Percentiles rank a stretch among this genome's conserved stretches.
Evolutionary conservation across 2,797 vertebrate genomes (phyloP).

Genomic region (Argyrosomus regius): DNA sequence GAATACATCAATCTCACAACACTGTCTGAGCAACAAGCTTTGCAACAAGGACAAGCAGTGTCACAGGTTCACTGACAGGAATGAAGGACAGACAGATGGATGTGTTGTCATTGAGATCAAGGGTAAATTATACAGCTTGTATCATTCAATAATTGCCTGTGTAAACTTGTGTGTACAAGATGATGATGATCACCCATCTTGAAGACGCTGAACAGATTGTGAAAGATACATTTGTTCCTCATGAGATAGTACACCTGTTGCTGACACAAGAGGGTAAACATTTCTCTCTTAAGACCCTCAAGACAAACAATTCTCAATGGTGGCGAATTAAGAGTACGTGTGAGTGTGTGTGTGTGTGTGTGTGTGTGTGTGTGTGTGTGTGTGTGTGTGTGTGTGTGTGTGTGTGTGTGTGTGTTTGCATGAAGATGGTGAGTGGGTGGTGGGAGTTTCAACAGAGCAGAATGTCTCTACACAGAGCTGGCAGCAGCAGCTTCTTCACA

Average conservation of each 20-base stretch:
- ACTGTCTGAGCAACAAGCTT: slow-evolving; percentile 51
- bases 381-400: neutral
- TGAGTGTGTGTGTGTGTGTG: neutral
- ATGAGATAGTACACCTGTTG: slow-evolving; percentile 33
- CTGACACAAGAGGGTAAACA: slow-evolving; percentile 11
- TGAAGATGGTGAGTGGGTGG: neutral
- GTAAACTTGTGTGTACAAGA: slow-evolving; percentile 11
- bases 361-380: neutral
- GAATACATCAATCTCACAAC: slow-evolving; percentile 67
- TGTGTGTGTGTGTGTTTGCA: neutral
- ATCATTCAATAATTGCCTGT: slow-evolving; percentile 50
- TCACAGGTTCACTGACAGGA: slow-evolving; percentile 56
- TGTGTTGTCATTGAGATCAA: slow-evolving; percentile 51
- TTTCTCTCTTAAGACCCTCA: slow-evolving; percentile 24
- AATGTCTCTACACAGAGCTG: slow-evolving; percentile 42
- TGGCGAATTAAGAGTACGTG: slow-evolving; percentile 24
- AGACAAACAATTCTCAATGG: slow-evolving; percentile 17
- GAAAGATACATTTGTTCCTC: slow-evolving; percentile 22
- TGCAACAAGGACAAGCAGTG: slow-evolving; percentile 64
- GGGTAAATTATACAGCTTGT: slow-evolving; percentile 36
- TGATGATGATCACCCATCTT: neutral
- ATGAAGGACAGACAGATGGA: slow-evolving; percentile 66
- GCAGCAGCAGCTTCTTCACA: slow-evolving; percentile 51
- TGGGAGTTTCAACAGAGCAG: slow-evolving; percentile 23
- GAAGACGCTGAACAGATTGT: slow-evolving; percentile 28